A percentile compares a stretch with the other conserved stretches of the same genome.
Evolutionary conservation across 2,113 vertebrate species (phyloP).

Genomic region (Craseonycteris thonglongyai): DNA sequence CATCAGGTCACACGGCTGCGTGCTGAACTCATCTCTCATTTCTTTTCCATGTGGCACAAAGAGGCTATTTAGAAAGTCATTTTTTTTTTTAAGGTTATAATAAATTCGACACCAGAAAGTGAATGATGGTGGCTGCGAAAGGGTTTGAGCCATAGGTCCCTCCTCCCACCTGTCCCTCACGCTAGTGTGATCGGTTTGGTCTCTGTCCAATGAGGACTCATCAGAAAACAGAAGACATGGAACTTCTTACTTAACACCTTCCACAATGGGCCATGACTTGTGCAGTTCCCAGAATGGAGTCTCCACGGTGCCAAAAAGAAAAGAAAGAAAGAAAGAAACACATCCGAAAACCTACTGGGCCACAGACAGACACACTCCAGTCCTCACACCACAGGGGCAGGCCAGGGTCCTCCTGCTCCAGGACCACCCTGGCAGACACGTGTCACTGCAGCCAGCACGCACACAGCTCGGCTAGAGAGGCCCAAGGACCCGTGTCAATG

Average conservation of each 20-base stretch:
- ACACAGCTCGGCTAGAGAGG: not conserved
- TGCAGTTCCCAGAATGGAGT: constrained; percentile 23
- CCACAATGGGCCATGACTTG: not conserved
- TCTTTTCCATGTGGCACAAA: not conserved
- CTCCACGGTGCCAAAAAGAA: not conserved
- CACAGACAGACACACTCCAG: not conserved
- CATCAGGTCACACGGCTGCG: not conserved
- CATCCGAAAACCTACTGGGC: not conserved
- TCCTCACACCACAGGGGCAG: not conserved
- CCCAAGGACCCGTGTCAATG: not conserved
- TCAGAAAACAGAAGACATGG: not conserved
- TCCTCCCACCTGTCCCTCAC: not conserved
- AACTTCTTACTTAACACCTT: constrained; percentile 5
- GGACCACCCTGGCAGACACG: not conserved
- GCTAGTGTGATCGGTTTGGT: not conserved
- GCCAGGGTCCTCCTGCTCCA: not conserved
- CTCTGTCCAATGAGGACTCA: not conserved
- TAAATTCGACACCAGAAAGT: constrained; percentile 26
- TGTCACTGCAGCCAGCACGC: accelerated
- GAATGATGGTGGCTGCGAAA: not conserved
- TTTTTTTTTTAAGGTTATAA: not conserved
- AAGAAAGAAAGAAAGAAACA: too few species aligned
- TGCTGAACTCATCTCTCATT: not conserved
- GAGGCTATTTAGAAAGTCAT: not conserved
- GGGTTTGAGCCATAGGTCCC: not conserved